These are phyloP conservation scores for Stigmatopora argus DNA, from an alignment of 2,113 vertebrate species.

Conservation along the genomic window DNA sequence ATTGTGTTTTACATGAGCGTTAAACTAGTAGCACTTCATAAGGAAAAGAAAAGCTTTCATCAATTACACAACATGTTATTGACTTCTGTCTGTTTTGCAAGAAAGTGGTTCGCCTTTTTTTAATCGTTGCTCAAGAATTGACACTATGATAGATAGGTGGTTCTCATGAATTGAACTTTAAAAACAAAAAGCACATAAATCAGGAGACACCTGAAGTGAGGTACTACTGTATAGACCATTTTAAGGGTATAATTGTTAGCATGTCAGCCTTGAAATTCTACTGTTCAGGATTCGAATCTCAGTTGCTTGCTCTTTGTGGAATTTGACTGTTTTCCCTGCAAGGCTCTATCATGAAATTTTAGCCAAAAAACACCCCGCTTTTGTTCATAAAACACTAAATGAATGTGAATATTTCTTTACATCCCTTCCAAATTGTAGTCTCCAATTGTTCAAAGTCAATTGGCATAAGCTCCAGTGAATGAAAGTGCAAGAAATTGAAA, in stretches of 20 bases:
- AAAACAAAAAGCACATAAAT: too few relatives aligned
- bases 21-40: background rate
- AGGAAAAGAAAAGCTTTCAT: background rate
- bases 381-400: background rate
- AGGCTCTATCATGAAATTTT: background rate
- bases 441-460: background rate
- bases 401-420: background rate
- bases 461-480: background rate
- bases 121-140: too few relatives aligned
- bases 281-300: background rate
- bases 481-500: background rate
- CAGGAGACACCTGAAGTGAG: too few relatives aligned
- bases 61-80: background rate
- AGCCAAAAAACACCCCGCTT: background rate
- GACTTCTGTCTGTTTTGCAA: background rate
- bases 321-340: background rate
- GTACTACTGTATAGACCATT: too few relatives aligned
- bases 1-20: background rate
- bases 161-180: too few relatives aligned
- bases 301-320: background rate
- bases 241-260: too few relatives aligned
- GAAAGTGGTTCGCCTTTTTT: too few relatives aligned
- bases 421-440: too few relatives aligned
- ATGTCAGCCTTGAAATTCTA: too few relatives aligned
- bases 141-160: too few relatives aligned